Evolutionary conservation across 1,140 invertebrate genomes (phyloP).

Genomic region (Leptopilina clavipes): DNA sequence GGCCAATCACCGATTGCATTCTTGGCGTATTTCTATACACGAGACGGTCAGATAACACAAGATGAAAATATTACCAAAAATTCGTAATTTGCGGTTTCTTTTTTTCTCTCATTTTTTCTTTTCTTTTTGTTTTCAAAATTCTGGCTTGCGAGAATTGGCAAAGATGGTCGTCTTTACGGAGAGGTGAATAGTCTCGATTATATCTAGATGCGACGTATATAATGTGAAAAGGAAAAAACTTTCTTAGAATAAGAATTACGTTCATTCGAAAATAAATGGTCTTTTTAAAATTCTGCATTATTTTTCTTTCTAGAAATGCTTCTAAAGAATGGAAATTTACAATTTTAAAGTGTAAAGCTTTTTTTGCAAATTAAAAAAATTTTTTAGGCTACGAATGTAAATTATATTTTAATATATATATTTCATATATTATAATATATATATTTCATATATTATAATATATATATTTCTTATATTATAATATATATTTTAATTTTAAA

Average conservation of each 20-base stretch:
- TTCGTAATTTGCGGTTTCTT: constrained; percentile 36
- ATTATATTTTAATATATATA: no score
- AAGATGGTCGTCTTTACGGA: not conserved
- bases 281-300: constrained; percentile 1
- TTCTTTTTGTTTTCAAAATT: no score
- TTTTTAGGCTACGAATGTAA: no score
- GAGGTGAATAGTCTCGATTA: constrained; percentile 14
- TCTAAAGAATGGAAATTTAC: constrained; percentile 9
- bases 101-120: no score
- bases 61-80: constrained; percentile 56
- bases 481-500: no score
- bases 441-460: no score
- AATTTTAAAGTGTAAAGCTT: not conserved
- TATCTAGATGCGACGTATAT: no score
- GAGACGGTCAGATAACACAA: constrained; percentile 43
- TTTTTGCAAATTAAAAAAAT: no score
- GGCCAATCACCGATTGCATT: constrained; percentile 49
- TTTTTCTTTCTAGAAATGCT: not conserved
- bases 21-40: constrained; percentile 51
- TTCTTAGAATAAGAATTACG: not conserved
- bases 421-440: no score
- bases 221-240: no score
- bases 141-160: not conserved
- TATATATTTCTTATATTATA: no score
- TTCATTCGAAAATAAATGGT: constrained; percentile 7